phyloP scores from a whole-genome alignment of 2,113 vertebrate species.

The Chaenocephalus aceratus region DNA sequence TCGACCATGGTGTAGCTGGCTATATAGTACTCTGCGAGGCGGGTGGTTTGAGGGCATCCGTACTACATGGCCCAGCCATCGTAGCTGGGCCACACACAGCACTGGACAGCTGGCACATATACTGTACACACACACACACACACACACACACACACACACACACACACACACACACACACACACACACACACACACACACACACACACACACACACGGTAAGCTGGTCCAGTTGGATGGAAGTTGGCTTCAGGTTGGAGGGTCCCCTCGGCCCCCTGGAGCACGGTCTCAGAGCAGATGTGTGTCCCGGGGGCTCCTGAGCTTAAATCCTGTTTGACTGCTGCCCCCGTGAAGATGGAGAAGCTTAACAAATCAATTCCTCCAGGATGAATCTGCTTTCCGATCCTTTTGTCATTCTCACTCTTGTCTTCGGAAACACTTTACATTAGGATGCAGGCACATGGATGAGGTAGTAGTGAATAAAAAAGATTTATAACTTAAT shows the following conservation, averaged over 20 bases:
- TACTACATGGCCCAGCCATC: too few relatives aligned
- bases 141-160: background rate
- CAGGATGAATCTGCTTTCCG: conserved; percentile 73
- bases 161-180: background rate
- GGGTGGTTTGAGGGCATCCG: too few relatives aligned
- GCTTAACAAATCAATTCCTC: conserved; percentile 82
- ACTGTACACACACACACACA: conserved; percentile 37
- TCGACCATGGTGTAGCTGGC: too few relatives aligned
- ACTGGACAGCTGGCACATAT: conserved; percentile 69
- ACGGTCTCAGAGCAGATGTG: conserved; percentile 69
- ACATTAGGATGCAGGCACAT: conserved; percentile 20
- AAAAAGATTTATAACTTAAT: conserved; percentile 3
- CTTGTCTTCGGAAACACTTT: conserved; percentile 43
- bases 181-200: background rate
- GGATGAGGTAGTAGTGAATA: background rate
- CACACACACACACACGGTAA: background rate
- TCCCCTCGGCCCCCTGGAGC: conserved; percentile 43
- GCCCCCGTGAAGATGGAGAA: conserved; percentile 71
- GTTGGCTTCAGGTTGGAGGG: conserved; percentile 48
- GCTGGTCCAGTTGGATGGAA: conserved; percentile 40
- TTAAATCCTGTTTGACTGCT: conserved; percentile 78
- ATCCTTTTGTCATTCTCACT: conserved; percentile 70
- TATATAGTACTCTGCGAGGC: too few relatives aligned
- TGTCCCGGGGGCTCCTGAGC: conserved; percentile 58
- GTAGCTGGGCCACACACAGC: conserved; percentile 26